Conservation (phyloP, 2,797 vertebrate genomes). For the Gambusia yucatana region DNA sequence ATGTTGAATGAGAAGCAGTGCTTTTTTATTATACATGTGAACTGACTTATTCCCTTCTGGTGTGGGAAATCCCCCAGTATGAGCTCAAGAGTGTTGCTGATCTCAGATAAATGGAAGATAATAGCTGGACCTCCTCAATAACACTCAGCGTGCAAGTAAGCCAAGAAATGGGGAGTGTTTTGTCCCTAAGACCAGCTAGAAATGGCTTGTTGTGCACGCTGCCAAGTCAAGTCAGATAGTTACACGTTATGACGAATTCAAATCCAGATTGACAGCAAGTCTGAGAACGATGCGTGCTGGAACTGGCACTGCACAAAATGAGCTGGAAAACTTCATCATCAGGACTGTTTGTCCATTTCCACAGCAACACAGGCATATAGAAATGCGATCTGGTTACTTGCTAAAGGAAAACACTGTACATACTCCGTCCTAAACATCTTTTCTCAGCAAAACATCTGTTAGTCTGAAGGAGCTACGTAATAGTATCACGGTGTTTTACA, state of each 20-base stretch:
- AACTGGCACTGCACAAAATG: neutral
- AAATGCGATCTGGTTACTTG: slow-evolving; percentile 1
- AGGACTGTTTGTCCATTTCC: slow-evolving; percentile 3
- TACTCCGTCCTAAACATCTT: neutral
- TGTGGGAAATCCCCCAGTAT: neutral
- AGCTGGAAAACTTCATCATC: slow-evolving; percentile 1
- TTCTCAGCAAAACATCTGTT: neutral
- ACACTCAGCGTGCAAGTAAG: neutral
- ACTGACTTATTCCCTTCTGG: no score
- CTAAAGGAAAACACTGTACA: neutral
- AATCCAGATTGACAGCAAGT: slow-evolving; percentile 6
- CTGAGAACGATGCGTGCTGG: neutral
- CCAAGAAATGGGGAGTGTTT: neutral
- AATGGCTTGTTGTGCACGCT: neutral
- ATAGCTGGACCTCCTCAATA: neutral
- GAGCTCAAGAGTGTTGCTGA: neutral
- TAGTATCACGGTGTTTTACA: neutral
- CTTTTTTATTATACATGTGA: no score
- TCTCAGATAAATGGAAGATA: neutral
- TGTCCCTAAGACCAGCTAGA: neutral
- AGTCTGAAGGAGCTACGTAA: slow-evolving; percentile 1
- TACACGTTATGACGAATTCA: neutral
- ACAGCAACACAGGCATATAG: neutral
- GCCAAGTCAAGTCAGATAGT: neutral
- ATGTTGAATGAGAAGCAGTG: neutral